Conservation (phyloP, 2,888 invertebrate genomes). For the Bedellia somnulentella region DNA sequence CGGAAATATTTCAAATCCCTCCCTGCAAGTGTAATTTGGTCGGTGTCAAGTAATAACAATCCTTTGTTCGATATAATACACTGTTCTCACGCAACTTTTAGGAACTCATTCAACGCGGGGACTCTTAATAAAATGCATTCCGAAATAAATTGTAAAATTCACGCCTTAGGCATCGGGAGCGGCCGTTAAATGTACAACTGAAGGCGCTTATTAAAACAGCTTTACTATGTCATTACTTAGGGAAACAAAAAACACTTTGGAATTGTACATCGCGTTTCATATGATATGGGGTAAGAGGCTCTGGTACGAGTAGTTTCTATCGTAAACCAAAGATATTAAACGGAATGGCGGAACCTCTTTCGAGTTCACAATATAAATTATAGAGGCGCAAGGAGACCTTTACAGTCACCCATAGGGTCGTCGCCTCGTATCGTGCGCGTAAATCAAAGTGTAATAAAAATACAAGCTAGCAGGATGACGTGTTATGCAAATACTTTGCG, state of each 20-base stretch:
- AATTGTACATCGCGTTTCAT: conserved; percentile 51
- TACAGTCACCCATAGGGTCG: conserved; percentile 45
- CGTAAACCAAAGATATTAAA: conserved; percentile 63
- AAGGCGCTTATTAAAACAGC: conserved; percentile 44
- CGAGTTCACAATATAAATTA: conserved; percentile 59
- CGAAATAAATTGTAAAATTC: conserved; percentile 38
- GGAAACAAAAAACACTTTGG: conserved; percentile 39
- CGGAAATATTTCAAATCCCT: neutral
- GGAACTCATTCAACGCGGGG: conserved; percentile 12
- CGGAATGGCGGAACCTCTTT: conserved; percentile 57
- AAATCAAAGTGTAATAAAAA: conserved; percentile 24
- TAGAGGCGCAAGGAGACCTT: conserved; percentile 42
- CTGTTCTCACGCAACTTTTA: conserved; percentile 20
- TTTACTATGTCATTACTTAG: conserved; percentile 51
- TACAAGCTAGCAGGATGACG: neutral
- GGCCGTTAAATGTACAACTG: conserved; percentile 17
- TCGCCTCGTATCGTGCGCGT: conserved; percentile 35
- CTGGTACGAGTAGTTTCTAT: conserved; percentile 55
- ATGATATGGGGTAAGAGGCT: conserved; percentile 51
- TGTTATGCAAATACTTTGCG: no score
- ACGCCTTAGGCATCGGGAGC: conserved; percentile 27
- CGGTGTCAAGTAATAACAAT: conserved; percentile 1
- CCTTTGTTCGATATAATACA: neutral
- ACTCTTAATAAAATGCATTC: conserved; percentile 26
- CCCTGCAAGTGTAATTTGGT: neutral